A percentile compares a stretch with the other conserved stretches of the same genome.
These are phyloP conservation scores for Lasiurus borealis DNA, from an alignment of 2,113 vertebrate genomes.

Conservation along the genomic window DNA sequence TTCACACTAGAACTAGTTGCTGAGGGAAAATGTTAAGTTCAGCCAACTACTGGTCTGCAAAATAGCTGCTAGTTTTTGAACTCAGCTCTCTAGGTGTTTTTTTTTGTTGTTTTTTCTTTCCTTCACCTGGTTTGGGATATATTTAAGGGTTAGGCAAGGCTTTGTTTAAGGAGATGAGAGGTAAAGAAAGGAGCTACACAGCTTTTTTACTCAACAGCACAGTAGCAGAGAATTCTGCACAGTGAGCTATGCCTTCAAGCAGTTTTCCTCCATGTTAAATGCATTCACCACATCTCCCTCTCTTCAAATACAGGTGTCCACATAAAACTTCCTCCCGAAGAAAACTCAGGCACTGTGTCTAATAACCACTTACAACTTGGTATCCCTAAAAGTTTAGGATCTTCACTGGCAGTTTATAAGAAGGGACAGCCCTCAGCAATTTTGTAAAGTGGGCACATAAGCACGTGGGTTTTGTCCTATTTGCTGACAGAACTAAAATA, in stretches of 20 bases:
- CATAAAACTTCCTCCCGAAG: not conserved
- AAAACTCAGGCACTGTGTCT: not conserved
- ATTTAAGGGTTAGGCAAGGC: not conserved
- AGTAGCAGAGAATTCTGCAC: not conserved
- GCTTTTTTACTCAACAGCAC: not conserved
- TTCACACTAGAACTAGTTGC: slow-evolving; percentile 47
- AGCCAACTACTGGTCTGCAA: slow-evolving; percentile 61
- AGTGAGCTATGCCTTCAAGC: not conserved
- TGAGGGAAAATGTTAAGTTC: slow-evolving; percentile 34
- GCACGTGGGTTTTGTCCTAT: not conserved
- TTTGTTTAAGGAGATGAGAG: slow-evolving; percentile 27
- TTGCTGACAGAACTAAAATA: not conserved
- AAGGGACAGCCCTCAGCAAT: not conserved
- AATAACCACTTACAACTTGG: not conserved
- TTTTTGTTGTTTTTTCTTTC: not conserved
- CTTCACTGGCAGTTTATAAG: not conserved
- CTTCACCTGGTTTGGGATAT: slow-evolving; percentile 57
- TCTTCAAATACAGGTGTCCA: not conserved
- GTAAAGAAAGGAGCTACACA: not conserved
- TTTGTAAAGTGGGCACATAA: not conserved
- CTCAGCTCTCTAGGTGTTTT: not conserved
- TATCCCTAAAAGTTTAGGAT: not conserved
- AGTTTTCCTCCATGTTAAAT: not conserved
- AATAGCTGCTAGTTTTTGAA: slow-evolving; percentile 66
- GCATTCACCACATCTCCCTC: not conserved